Evolutionary conservation across 2,888 invertebrate species (phyloP), one percentile per base, ranked within the genome.

Genomic region (Timema cristinae): DNA sequence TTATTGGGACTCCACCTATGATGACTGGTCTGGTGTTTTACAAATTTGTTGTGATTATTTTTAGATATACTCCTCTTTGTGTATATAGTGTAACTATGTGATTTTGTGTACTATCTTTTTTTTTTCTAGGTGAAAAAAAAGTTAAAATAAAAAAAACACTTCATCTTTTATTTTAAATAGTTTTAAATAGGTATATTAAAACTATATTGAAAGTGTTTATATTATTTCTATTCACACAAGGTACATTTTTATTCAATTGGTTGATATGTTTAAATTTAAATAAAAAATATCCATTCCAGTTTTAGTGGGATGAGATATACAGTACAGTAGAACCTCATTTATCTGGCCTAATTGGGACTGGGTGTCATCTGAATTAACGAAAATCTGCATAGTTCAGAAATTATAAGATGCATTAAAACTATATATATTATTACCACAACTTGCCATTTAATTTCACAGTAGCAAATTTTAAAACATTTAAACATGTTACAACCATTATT

Each of bases 81-180:
- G 84, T 84, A 83, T 79, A 83, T 84, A 83, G 81, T 83, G 82
- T 82, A 83, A 83, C 83, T 11, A 63, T 63, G 48, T 63, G 63
- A 63, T 63, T 63, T 63, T 4, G 32, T 32, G 48, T 63, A 63
- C 48, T 6, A 32, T 2, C 63, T 63, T 13, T 11, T 63, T 63
- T 32, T 32, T 63, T 63, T 16, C 10, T 47, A 47, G 63, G 9
- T 13, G 16, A 63, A 61, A 32, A 63, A 63, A 32, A 11, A 13
- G 9, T 63, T 63, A 47, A 16, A 63, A n/a, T n/a, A n/a, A n/a
- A n/a, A n/a, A 63, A 63, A 63, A 81, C 81, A 80, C 79, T 81
- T 74, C 75, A 32, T 77, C 81, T 79, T 76, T 75, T 74, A 76
- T 76, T 75, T 74, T 75, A 74, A 76, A 76, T 75, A 74, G 74